Conservation (phyloP, 2,888 invertebrate species). For the Agrotis exclamationis region DNA sequence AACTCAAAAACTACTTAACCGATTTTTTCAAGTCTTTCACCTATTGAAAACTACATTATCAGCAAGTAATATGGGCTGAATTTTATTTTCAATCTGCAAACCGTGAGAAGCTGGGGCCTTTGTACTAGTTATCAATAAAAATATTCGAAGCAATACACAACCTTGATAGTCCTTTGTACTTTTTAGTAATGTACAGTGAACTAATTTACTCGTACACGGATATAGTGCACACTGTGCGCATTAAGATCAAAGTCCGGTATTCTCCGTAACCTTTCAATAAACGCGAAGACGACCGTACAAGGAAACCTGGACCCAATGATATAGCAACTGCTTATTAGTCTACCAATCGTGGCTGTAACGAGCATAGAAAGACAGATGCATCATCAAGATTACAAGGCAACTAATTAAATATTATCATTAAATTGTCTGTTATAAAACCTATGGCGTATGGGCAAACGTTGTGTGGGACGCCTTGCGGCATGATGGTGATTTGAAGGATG, state of each 20-base stretch:
- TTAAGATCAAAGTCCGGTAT: constrained; percentile 61
- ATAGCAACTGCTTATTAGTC: constrained; percentile 36
- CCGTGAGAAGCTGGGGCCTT: constrained; percentile 45
- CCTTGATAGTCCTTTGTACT: constrained; percentile 76
- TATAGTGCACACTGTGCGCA: constrained; percentile 49
- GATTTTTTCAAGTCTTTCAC: no score
- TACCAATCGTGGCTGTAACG: constrained; percentile 24
- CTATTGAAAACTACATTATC: no score
- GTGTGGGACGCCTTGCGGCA: no score
- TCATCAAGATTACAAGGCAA: constrained; percentile 7
- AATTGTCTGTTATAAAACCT: background rate
- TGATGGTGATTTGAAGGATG: no score
- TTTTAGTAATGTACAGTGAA: constrained; percentile 46
- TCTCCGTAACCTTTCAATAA: constrained; percentile 59
- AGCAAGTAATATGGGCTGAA: no score
- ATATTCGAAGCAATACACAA: constrained; percentile 70
- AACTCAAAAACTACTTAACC: no score
- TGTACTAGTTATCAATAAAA: constrained; percentile 71
- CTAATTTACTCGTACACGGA: constrained; percentile 48
- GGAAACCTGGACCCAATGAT: constrained; percentile 59
- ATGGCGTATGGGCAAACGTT: no score
- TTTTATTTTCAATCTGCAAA: no score
- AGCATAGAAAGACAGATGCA: constrained; percentile 33
- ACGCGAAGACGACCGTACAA: constrained; percentile 56
- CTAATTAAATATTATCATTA: constrained; percentile 11